Evolutionary conservation across 2,113 vertebrate genomes (phyloP), one percentile per base, ranked within the genome.

Genomic region (Sander vitreus): DNA sequence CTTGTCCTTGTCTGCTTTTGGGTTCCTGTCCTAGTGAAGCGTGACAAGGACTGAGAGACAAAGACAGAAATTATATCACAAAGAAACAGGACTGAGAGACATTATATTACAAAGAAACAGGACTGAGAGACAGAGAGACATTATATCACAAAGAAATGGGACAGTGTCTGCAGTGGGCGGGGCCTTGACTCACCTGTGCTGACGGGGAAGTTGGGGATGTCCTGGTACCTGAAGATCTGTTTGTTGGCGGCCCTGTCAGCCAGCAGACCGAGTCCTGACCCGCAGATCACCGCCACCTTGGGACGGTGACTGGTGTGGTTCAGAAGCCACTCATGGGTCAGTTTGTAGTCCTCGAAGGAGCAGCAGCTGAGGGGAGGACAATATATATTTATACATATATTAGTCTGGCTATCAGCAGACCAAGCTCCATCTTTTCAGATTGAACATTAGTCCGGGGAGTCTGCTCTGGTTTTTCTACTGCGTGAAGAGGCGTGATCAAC

Each of bases 161-260:
- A 33, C 33, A 45, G 53, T 1, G 53, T 1, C 9, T 47, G 2
- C 25, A 18, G 57, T 55, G 77, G 75, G 62, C 1, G 3, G 58
- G 36, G 16, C 53, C 1, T 10, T 33, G 5, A 16, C 83, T 80
- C 76, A 95, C 94, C 94, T 86, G 95, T 95, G 88, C 94, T 95
- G 39, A 94, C 75, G 1, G 94, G 94, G 74, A 95, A 95, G 85
- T 95, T 94, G 39, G 94, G 95, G 78, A 95, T 94, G 63, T 95
- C 94, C 64, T 92, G 80, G 75, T 95, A 95, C 65, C 70, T 88
- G 79, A 95, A 93, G 66, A 55, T 80, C 76, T 95, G 88, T 51
- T 92, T 93, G 85, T 93, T 79, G 12, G 83, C 3, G 14, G 89
- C 86, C 11, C 66, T 77, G 2, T 95, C 92, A 0, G 92, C 94